A percentile compares a stretch with the other conserved stretches of the same genome.
phyloP scores from a whole-genome alignment of 1,140 invertebrate genomes.

The Notospermus geniculatus region DNA sequence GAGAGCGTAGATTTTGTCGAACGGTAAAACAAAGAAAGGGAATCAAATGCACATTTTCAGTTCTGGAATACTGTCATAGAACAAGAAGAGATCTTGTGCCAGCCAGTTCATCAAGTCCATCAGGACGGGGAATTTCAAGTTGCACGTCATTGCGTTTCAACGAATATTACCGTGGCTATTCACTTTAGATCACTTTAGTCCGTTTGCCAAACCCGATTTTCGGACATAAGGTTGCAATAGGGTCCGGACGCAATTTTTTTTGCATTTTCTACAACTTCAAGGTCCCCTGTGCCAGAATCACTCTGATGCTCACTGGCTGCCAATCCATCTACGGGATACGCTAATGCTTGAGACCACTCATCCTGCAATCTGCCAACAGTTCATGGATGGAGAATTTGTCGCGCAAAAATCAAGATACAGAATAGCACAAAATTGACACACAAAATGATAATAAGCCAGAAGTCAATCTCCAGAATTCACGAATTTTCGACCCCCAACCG shows the following conservation, averaged over 20 bases:
- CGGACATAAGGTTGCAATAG: no score
- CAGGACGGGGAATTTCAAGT: conserved; percentile 17
- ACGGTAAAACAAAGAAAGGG: conserved; percentile 19
- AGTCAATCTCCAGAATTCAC: no score
- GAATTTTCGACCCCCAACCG: no score
- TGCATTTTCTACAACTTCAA: no score
- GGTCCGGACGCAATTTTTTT: no score
- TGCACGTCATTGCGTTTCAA: conserved; percentile 15
- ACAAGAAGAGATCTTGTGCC: conserved; percentile 18
- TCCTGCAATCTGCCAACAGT: conserved; percentile 12
- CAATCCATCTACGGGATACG: conserved; percentile 21
- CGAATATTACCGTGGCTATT: conserved; percentile 24
- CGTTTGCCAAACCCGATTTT: no score
- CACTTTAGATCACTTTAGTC: conserved; percentile 23
- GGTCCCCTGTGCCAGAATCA: no score
- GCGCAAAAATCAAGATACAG: conserved; percentile 25
- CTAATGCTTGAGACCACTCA: conserved; percentile 14
- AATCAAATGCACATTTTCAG: conserved; percentile 16
- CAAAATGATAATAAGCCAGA: no score
- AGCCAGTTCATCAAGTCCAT: conserved; percentile 19
- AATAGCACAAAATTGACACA: no score
- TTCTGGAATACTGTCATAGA: conserved; percentile 20
- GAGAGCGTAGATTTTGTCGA: conserved; percentile 1
- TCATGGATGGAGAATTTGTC: conserved; percentile 13
- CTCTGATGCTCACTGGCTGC: conserved; percentile 23